Conservation (phyloP, 1,140 invertebrate genomes). For the Belonocnema kinseyi region DNA sequence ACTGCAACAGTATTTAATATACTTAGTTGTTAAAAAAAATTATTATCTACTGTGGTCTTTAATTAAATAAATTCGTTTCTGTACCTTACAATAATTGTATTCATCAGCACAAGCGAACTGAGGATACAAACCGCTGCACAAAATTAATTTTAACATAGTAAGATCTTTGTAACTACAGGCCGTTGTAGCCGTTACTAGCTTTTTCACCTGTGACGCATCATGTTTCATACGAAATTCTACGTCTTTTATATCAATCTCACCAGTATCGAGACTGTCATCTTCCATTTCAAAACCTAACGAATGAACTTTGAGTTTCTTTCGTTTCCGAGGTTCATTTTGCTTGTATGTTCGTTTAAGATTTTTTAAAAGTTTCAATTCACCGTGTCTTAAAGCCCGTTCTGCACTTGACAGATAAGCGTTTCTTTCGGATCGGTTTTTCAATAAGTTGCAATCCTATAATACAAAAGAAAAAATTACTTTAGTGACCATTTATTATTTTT, state of each 20-base stretch:
- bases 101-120: conserved; percentile 95
- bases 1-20: conserved; percentile 70
- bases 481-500: conserved; percentile 20
- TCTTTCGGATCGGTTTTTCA: conserved; percentile 76
- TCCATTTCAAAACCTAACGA: conserved; percentile 76
- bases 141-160: conserved; percentile 91
- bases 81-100: conserved; percentile 92
- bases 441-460: conserved; percentile 81
- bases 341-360: conserved; percentile 82
- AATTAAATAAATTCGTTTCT: conserved; percentile 24
- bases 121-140: conserved; percentile 94
- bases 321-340: conserved; percentile 81
- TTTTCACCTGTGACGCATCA: conserved; percentile 82
- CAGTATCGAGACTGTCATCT: conserved; percentile 77
- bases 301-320: conserved; percentile 84
- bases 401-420: conserved; percentile 81
- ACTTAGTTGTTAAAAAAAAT: conserved; percentile 8
- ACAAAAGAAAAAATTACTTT: conserved; percentile 38
- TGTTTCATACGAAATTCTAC: conserved; percentile 92
- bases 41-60: too few relatives aligned
- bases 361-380: conserved; percentile 90
- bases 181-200: conserved; percentile 82
- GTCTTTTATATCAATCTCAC: conserved; percentile 88
- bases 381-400: conserved; percentile 87
- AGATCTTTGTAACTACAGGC: conserved; percentile 88